A percentile compares a stretch with the other conserved stretches of the same genome.
These are phyloP conservation scores for Jaculus jaculus DNA, from an alignment of 2,113 vertebrate genomes.

Conservation along the genomic window DNA sequence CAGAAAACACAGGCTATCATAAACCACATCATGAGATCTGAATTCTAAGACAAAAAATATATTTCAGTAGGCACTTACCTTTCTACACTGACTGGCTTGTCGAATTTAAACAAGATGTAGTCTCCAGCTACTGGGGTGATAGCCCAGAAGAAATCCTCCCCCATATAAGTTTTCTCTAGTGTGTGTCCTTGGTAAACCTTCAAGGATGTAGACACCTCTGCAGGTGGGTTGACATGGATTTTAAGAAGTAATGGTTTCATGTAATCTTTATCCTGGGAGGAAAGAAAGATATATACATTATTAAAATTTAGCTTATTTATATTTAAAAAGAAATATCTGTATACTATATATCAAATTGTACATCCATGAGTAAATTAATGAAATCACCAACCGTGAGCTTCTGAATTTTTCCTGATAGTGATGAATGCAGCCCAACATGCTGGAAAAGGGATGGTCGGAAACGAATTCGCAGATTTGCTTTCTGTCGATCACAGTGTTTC, in stretches of 20 bases:
- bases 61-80: slow-evolving; percentile 85
- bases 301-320: background rate
- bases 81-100: slow-evolving; percentile 95
- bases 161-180: slow-evolving; percentile 96
- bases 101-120: slow-evolving; percentile 97
- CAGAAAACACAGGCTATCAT: background rate
- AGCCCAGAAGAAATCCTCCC: slow-evolving; percentile 99
- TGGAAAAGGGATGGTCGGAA: slow-evolving; percentile 99
- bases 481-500: slow-evolving; percentile 99
- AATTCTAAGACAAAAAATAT: slow-evolving; percentile 43
- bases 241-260: slow-evolving; percentile 98
- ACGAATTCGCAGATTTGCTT: slow-evolving; percentile 96
- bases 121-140: slow-evolving; percentile 94
- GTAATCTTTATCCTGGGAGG: slow-evolving; percentile 96
- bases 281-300: slow-evolving; percentile 61
- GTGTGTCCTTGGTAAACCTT: slow-evolving; percentile 99
- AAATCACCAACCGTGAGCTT: slow-evolving; percentile 93
- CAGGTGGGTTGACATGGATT: slow-evolving; percentile 97
- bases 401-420: slow-evolving; percentile 97
- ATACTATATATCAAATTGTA: background rate
- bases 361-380: slow-evolving; percentile 40
- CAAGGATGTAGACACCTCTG: slow-evolving; percentile 97
- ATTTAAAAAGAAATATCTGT: background rate
- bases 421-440: slow-evolving; percentile 97
- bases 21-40: slow-evolving; percentile 30